Conservation (phyloP, 23 tunicate species). For the Clavelina lepadiformis region DNA sequence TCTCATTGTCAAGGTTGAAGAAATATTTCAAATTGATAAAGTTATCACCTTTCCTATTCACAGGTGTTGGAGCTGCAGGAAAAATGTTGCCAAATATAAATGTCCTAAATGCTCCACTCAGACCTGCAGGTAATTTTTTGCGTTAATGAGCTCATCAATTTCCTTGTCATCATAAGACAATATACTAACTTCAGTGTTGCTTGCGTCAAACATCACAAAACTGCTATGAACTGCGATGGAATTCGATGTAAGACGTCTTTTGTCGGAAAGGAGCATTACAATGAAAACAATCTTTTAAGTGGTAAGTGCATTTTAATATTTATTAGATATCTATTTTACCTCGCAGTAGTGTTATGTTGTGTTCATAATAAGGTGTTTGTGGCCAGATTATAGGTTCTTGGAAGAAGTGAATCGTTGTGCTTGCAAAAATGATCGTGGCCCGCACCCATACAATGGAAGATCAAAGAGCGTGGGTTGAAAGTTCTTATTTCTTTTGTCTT, state of each 20-base stretch:
- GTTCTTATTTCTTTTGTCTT: too few relatives aligned
- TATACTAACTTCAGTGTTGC: constrained; percentile 8
- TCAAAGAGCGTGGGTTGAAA: too few relatives aligned
- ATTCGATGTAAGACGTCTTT: constrained; percentile 20
- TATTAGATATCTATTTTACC: background rate
- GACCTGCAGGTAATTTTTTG: constrained; percentile 16
- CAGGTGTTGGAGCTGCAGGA: constrained; percentile 33
- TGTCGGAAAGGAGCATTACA: constrained; percentile 10
- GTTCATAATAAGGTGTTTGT: too few relatives aligned
- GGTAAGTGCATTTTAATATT: background rate
- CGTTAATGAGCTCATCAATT: background rate
- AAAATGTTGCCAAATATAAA: constrained; percentile 24
- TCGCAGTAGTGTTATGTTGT: too few relatives aligned
- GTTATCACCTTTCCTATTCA: constrained; percentile 13
- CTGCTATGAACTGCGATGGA: constrained; percentile 16
- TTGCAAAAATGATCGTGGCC: background rate
- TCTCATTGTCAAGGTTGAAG: too few relatives aligned
- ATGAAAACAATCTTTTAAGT: constrained; percentile 17
- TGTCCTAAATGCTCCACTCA: constrained; percentile 16
- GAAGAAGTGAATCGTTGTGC: constrained; percentile 39
- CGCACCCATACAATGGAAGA: too few relatives aligned
- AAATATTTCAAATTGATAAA: too few relatives aligned
- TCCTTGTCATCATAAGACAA: background rate
- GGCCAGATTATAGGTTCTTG: constrained; percentile 14
- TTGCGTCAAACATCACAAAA: constrained; percentile 26